Percentiles rank a stretch among this genome's conserved stretches.
phyloP scores from a whole-genome alignment of 2,113 vertebrate genomes.

The Apeltes quadracus region DNA sequence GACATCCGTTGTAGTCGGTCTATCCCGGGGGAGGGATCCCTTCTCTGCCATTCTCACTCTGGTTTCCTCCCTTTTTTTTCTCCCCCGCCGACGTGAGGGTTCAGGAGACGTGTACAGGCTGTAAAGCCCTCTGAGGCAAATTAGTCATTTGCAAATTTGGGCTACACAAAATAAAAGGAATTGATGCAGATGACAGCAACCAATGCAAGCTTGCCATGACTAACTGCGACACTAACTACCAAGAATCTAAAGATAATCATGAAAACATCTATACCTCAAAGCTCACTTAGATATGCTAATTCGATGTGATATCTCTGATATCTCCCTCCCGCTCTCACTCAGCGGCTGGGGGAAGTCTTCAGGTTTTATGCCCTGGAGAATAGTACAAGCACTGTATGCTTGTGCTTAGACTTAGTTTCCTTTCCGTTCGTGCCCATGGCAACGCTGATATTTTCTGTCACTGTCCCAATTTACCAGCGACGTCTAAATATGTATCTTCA shows the following conservation, averaged over 20 bases:
- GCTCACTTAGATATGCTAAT: not conserved
- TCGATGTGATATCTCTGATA: not conserved
- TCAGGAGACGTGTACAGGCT: too few species aligned
- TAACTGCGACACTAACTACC: not conserved
- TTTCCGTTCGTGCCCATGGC: constrained; percentile 60
- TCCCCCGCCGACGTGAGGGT: too few species aligned
- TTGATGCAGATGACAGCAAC: not conserved
- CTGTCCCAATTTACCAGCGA: constrained; percentile 59
- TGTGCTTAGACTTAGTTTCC: constrained; percentile 48
- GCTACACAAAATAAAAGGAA: not conserved
- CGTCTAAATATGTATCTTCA: constrained; percentile 58
- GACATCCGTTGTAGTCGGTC: too few species aligned
- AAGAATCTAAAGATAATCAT: too few species aligned
- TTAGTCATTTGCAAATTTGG: too few species aligned
- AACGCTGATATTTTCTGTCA: constrained; percentile 52
- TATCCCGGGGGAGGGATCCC: too few species aligned
- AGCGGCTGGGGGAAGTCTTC: constrained; percentile 27
- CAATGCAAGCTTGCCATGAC: not conserved
- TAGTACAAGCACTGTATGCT: constrained; percentile 45
- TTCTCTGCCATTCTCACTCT: too few species aligned
- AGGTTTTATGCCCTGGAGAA: constrained; percentile 60
- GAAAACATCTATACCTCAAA: not conserved
- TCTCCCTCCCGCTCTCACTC: not conserved
- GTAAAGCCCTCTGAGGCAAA: too few species aligned
- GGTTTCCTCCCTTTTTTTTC: too few species aligned